Evolutionary conservation across 2,113 vertebrate species (phyloP), one percentile per base, ranked within the genome.

Genomic region (Uropsilus gracilis): DNA sequence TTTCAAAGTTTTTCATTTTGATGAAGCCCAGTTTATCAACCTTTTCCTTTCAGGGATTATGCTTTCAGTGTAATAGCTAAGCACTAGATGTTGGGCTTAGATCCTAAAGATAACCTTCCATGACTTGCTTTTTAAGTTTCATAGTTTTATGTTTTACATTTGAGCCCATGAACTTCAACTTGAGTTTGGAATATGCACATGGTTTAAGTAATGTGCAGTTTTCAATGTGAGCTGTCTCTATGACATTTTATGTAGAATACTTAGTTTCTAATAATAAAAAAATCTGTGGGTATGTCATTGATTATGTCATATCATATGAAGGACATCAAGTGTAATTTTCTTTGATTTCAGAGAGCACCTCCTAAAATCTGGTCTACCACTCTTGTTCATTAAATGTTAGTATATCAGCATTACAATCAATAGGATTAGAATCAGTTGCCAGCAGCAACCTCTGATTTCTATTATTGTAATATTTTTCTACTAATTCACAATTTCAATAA

Each of bases 261-360:
- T 32, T 11, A 37, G 12, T 72, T 76, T 13, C 39, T 61, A 59
- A 11, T 9, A n/a, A 64, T 16, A 0, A 42, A 0, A 42, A 68
- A 73, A 32, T 11, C 6, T 3, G 4, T 2, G 11, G 0, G 1
- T 6, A 0, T 2, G 18, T 59, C 30, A 26, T 6, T 55, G 71
- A 3, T n/a, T 14, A 1, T 3, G 26, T 77, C 1, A 0, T 3
- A 53, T 34, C 22, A 24, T 66, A 14, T 22, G 11, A 18, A 8
- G 18, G 20, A 6, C 0, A 6, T 13, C 11, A 10, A 10, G 22
- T 10, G 44, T 28, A 12, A 13, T 2, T 39, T 24, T 66, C 32
- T 86, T 24, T 64, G 46, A 42, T 81, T n/a, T 94, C 93, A 28
- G 55, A 39, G 26, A 24, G 8, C 7, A 11, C 11, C 4, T 69